Conservation (phyloP, 2,113 vertebrate genomes). For the Peromyscus californicus region DNA sequence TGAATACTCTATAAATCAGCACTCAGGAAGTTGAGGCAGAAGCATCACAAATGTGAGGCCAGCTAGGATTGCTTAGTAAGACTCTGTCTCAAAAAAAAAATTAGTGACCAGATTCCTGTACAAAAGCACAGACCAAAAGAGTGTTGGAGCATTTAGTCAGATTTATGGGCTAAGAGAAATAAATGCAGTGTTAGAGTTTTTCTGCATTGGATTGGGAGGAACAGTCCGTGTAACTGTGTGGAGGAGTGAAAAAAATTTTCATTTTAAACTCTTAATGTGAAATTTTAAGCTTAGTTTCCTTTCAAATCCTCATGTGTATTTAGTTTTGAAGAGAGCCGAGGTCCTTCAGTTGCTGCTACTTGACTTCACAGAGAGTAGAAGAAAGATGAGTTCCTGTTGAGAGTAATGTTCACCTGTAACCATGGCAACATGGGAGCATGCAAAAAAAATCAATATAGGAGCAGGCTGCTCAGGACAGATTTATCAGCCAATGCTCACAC, state of each 20-base stretch:
- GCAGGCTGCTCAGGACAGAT: not conserved
- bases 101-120: not conserved
- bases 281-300: not conserved
- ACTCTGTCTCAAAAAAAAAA: not conserved
- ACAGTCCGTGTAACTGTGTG: not conserved
- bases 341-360: not conserved
- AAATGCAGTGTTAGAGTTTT: not conserved
- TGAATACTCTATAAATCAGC: not conserved
- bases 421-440: not conserved
- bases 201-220: not conserved
- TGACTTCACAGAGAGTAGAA: not conserved
- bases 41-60: not conserved
- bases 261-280: not conserved
- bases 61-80: not conserved
- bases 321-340: conserved; percentile 29
- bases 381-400: not conserved
- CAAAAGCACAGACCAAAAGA: not conserved
- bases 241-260: not conserved
- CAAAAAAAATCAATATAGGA: conserved; percentile 55
- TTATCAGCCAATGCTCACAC: not conserved
- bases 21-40: not conserved
- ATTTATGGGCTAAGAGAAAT: not conserved
- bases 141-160: not conserved
- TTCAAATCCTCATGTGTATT: not conserved
- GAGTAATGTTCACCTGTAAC: conserved; percentile 53